Base-by-base conservation (phyloP, 92 coral and sea anemone species). In the Umimayanthus chanpuru region DNA sequence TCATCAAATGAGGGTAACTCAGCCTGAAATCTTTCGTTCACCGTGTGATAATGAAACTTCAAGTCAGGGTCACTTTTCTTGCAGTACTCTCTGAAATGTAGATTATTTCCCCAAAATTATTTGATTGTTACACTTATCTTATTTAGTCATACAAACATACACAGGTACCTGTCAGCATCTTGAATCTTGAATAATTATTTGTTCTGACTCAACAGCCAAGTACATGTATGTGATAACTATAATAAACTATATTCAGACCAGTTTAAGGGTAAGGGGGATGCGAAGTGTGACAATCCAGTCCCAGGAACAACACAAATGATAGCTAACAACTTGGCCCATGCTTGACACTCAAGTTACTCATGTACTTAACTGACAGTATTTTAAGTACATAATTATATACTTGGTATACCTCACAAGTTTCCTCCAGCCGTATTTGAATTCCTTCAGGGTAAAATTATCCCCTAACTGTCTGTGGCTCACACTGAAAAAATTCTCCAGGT, bases 1-100 rank as follows among this genome's bases (percentile, higher is more conserved):
- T 88, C 87, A 49, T 88, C 91, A 88, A 88, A 88, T 40, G 91
- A 88, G 28, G 71, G 85, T 36, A 68, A 70, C 68, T 81, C 67
- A 47, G 44, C 79, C 41, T 67, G 67, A 76, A 67, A 85, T 36
- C 88, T 28, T 73, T 66, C 79, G 23, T 85, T 85, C 6, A 85
- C 30, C 39, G 79, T 85, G 53, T 39, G 36, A 40, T 85, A 85
- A 78, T 84, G 41, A 75, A 84, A 67, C 43, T 40, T 2, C 5
- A 40, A 81, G 68, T 44, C 65, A n/a, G 28, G 68, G 39, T 81
- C 85, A 64, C 58, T 81, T 47, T 39, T 47, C 85, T 81, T 81
- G 47, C 70, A 49, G 70, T 49, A 81, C 66, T 81, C 85, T 39
- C 82, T 78, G 85, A 49, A 81, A 81, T 26, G 55, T 39, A 9